These are phyloP conservation scores for Luperina testacea DNA, from an alignment of 2,888 invertebrate genomes.

Conservation along the genomic window DNA sequence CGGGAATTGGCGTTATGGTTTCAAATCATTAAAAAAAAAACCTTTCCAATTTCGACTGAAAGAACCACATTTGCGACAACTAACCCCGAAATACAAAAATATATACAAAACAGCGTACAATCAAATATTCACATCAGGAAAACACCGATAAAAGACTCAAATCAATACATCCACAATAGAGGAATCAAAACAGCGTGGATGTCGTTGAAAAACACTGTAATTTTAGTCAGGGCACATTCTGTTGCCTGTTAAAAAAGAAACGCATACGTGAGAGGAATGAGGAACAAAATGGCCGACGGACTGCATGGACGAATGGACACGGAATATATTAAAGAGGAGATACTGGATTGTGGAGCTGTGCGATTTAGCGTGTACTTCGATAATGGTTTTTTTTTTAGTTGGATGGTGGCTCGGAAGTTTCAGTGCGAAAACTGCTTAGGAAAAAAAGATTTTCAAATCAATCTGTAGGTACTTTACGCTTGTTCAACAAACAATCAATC, in stretches of 20 bases:
- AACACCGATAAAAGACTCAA: slow-evolving; percentile 58
- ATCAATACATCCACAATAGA: slow-evolving; percentile 74
- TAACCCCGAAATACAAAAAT: slow-evolving; percentile 41
- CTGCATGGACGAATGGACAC: slow-evolving; percentile 79
- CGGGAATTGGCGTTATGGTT: neutral
- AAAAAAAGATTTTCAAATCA: neutral
- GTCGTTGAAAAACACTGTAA: slow-evolving; percentile 85
- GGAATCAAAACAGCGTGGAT: slow-evolving; percentile 84
- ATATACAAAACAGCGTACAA: slow-evolving; percentile 47
- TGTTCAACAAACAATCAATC: neutral
- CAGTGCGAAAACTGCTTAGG: neutral
- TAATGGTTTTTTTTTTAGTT: neutral
- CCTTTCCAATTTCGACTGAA: neutral
- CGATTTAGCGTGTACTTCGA: neutral
- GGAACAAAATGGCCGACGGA: slow-evolving; percentile 72
- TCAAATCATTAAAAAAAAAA: neutral
- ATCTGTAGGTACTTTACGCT: neutral
- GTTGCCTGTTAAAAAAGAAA: slow-evolving; percentile 82
- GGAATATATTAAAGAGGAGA: slow-evolving; percentile 76
- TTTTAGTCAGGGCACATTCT: slow-evolving; percentile 87
- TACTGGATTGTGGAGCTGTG: slow-evolving; percentile 53
- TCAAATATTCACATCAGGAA: slow-evolving; percentile 56
- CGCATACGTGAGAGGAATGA: slow-evolving; percentile 77
- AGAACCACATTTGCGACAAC: neutral
- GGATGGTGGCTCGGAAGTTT: neutral